These are phyloP conservation scores for Drosophila pandora DNA, from an alignment of 1,140 invertebrate genomes.

Conservation along the genomic window DNA sequence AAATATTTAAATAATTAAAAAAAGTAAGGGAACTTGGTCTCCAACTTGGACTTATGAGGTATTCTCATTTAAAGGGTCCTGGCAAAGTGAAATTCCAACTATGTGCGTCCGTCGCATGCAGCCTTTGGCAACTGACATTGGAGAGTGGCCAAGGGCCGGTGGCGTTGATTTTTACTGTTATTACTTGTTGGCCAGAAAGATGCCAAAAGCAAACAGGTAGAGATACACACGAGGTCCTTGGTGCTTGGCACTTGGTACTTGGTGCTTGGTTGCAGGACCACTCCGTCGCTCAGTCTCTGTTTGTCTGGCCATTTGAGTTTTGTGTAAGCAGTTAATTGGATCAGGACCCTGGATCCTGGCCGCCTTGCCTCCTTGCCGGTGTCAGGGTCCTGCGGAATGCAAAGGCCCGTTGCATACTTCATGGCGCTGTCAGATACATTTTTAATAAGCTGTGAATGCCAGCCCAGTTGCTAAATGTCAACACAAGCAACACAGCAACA, in stretches of 20 bases:
- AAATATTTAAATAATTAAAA: background rate
- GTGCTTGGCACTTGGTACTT: slow-evolving; percentile 50
- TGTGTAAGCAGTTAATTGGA: slow-evolving; percentile 83
- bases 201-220: background rate
- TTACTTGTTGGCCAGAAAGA: slow-evolving; percentile 39
- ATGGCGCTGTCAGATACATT: slow-evolving; percentile 69
- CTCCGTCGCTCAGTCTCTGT: slow-evolving; percentile 17
- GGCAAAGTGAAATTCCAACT: background rate
- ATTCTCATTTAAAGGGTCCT: background rate
- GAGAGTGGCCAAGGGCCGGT: background rate
- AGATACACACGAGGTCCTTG: slow-evolving; percentile 43
- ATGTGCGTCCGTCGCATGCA: background rate
- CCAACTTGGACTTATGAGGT: background rate
- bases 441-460: slow-evolving; percentile 71
- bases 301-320: slow-evolving; percentile 80
- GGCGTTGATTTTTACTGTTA: slow-evolving; percentile 78
- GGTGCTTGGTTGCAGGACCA: slow-evolving; percentile 19
- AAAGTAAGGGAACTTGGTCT: background rate
- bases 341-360: slow-evolving; percentile 53
- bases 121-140: background rate
- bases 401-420: slow-evolving; percentile 68
- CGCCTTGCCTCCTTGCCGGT: background rate
- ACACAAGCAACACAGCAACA: slow-evolving; percentile 25
- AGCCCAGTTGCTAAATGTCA: slow-evolving; percentile 56
- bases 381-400: slow-evolving; percentile 10